These are phyloP conservation scores for Leptopilina drosophilae DNA, from an alignment of 2,888 invertebrate species.

Conservation along the genomic window DNA sequence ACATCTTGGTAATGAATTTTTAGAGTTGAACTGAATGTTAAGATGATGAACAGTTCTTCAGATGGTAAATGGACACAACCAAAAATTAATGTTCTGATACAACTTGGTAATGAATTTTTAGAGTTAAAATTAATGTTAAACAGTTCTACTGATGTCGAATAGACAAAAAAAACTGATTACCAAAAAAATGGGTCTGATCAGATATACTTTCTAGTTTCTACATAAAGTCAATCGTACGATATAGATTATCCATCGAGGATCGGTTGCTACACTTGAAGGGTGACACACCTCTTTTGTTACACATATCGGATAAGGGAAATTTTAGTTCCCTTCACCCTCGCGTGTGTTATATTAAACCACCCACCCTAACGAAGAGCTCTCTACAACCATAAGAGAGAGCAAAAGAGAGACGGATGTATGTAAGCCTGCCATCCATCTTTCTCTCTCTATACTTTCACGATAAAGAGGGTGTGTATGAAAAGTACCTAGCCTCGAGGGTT, in stretches of 20 bases:
- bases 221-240: conserved; percentile 1
- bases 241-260: conserved; percentile 29
- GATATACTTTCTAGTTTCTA: not conserved
- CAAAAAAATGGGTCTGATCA: not conserved
- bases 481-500: conserved; percentile 32
- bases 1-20: too few relatives aligned
- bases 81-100: too few relatives aligned
- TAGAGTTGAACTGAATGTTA: too few relatives aligned
- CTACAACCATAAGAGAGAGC: conserved; percentile 4
- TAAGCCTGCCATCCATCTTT: not conserved
- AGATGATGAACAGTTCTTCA: too few relatives aligned
- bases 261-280: conserved; percentile 24
- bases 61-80: too few relatives aligned
- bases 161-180: too few relatives aligned
- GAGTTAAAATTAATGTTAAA: too few relatives aligned
- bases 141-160: too few relatives aligned
- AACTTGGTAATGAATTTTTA: too few relatives aligned
- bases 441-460: not conserved
- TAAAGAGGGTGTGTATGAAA: conserved; percentile 16
- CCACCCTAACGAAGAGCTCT: conserved; percentile 29
- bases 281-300: conserved; percentile 24
- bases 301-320: conserved; percentile 19
- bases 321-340: conserved; percentile 22
- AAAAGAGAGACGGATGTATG: not conserved
- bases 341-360: conserved; percentile 33